Base-by-base conservation (phyloP, 2,888 invertebrate genomes). In the Melinopterus prodromus region DNA sequence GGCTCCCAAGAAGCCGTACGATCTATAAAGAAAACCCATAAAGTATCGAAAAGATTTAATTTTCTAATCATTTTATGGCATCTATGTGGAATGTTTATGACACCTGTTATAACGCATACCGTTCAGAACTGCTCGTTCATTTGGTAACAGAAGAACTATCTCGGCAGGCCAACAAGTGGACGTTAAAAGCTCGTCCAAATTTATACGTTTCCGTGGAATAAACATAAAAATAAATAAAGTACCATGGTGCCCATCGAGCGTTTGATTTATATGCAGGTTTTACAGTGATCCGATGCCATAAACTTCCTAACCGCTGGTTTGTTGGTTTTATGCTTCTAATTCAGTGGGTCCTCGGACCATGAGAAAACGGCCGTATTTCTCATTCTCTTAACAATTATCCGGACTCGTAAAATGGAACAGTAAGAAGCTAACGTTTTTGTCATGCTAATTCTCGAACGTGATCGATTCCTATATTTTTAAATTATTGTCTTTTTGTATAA, bases 21-120 rank as follows among this genome's bases (percentile, higher is more conserved):
- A 26, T 26, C 5, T 53, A 53, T 12, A 7, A 53, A 53, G 53
- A 71, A 16, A 35, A 71, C n/a, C 71, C 16, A 71, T 71, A 71
- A 71, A 71, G 35, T 71, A 71, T 26, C 71, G 12, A 12, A 71
- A 71, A 71, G 71, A 71, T 71, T 71, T 71, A 71, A 71, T 71
- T 71, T 71, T 71, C 71, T 71, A 15, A 71, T 71, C 26, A 71
- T 14, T 71, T 71, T 71, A 71, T 35, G 71, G 12, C 71, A 71
- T 16, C 71, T 35, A 71, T n/a, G 53, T 53, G 53, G 53, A 53
- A 53, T 53, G 53, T 53, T 53, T 53, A 53, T 53, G 53, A 53
- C 53, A 53, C 53, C 53, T 53, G 53, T 53, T 53, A 53, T n/a
- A n/a, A n/a, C n/a, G n/a, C n/a, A n/a, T n/a, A n/a, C n/a, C n/a